Evolutionary conservation across 2,888 invertebrate species (phyloP).

Genomic region (Brachypterus glaber): DNA sequence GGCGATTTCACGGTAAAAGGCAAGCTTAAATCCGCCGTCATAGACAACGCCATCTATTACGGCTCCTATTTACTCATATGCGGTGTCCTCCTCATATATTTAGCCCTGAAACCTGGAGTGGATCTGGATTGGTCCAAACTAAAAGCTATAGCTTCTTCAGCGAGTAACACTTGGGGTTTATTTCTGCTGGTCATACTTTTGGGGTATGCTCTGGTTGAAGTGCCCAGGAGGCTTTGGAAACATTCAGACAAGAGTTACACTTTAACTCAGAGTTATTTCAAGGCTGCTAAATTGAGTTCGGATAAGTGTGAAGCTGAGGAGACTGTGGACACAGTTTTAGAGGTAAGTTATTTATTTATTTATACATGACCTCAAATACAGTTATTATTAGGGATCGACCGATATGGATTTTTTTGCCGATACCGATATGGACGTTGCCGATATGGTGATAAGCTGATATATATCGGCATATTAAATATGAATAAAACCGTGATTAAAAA

Average conservation of each 20-base stretch:
- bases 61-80: constrained; percentile 94
- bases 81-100: constrained; percentile 86
- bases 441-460: too few relatives aligned
- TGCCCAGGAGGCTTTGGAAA: constrained; percentile 86
- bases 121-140: constrained; percentile 84
- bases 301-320: constrained; percentile 98
- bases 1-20: constrained; percentile 94
- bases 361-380: too few relatives aligned
- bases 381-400: too few relatives aligned
- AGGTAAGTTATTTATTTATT: constrained; percentile 53
- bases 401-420: too few relatives aligned
- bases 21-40: constrained; percentile 86
- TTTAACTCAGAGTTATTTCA: constrained; percentile 81
- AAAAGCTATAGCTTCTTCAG: constrained; percentile 94
- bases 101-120: constrained; percentile 82
- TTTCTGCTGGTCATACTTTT: constrained; percentile 87
- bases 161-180: constrained; percentile 98
- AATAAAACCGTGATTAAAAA: constrained; percentile 25
- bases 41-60: constrained; percentile 97
- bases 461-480: too few relatives aligned
- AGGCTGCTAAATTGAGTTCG: constrained; percentile 84
- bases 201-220: constrained; percentile 93
- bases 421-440: too few relatives aligned
- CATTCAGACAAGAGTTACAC: constrained; percentile 77
- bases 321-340: constrained; percentile 87